Conservation (phyloP, 1,140 invertebrate species). For the Linepithema humile region DNA sequence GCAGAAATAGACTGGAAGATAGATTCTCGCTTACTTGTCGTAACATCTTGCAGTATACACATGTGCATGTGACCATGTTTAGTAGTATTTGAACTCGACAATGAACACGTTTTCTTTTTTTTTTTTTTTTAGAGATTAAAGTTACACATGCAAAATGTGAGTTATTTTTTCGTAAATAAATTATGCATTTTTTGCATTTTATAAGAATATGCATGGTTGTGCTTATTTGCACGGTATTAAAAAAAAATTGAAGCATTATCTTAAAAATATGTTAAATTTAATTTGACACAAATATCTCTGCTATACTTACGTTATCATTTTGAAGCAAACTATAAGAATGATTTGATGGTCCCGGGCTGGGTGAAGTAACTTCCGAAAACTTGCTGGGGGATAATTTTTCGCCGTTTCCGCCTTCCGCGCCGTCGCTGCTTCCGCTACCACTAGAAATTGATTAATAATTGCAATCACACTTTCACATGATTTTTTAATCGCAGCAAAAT, state of each 20-base stretch:
- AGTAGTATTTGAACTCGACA: conserved; percentile 5
- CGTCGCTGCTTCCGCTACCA: conserved; percentile 83
- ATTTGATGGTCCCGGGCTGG: conserved; percentile 81
- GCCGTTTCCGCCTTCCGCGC: conserved; percentile 79
- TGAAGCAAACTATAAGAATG: conserved; percentile 81
- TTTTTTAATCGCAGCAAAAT: background rate
- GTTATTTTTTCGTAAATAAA: background rate
- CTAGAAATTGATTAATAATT: conserved; percentile 69
- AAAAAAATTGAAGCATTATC: background rate
- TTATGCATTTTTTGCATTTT: background rate
- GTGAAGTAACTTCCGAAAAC: conserved; percentile 80
- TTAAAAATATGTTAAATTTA: background rate
- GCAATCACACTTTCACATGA: background rate
- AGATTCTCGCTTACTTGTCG: background rate
- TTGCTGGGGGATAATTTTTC: conserved; percentile 82
- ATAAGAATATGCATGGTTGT: background rate
- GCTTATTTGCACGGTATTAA: background rate
- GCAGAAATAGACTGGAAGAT: conserved; percentile 49
- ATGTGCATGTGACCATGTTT: background rate
- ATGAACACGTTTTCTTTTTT: background rate
- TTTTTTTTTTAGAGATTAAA: background rate
- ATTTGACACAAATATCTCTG: background rate
- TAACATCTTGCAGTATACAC: background rate
- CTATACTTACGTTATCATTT: conserved; percentile 79
- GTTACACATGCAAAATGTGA: background rate